These are phyloP conservation scores for Rhinophrynus dorsalis DNA, from an alignment of 2,797 vertebrate genomes.

Conservation along the genomic window DNA sequence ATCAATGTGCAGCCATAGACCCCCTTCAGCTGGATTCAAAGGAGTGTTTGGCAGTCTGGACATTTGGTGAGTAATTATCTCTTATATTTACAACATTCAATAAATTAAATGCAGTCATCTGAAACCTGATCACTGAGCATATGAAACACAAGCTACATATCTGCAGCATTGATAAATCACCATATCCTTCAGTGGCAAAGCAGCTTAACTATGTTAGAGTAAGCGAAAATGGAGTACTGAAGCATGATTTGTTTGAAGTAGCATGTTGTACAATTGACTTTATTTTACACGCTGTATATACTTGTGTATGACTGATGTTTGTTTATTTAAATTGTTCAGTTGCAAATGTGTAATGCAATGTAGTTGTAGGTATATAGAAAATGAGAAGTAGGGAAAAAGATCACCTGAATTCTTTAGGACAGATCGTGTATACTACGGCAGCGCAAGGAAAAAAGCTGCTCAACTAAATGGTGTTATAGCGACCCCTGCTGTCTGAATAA, in stretches of 20 bases:
- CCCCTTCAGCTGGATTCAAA: background rate
- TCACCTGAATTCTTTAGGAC: conserved; percentile 12
- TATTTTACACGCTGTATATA: background rate
- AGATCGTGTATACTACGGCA: background rate
- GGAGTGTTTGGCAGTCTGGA: background rate
- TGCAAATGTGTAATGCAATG: background rate
- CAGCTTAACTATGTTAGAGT: background rate
- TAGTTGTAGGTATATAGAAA: background rate
- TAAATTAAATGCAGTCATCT: background rate
- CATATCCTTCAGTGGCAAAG: background rate
- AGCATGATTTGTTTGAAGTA: background rate
- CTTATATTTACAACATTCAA: background rate
- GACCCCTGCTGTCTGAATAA: background rate
- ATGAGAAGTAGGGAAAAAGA: background rate
- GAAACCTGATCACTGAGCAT: background rate
- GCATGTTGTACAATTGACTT: no score
- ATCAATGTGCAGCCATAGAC: background rate
- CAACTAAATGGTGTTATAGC: background rate
- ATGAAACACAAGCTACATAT: background rate
- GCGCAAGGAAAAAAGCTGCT: background rate
- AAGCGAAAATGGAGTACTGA: background rate
- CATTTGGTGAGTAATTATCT: conserved; percentile 6
- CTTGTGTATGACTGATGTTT: background rate
- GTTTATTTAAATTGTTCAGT: no score
- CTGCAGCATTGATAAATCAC: background rate